A percentile compares a stretch with the other conserved stretches of the same genome.
These are phyloP conservation scores for Alexandromys fortis DNA, from an alignment of 2,113 vertebrate species.

Conservation along the genomic window DNA sequence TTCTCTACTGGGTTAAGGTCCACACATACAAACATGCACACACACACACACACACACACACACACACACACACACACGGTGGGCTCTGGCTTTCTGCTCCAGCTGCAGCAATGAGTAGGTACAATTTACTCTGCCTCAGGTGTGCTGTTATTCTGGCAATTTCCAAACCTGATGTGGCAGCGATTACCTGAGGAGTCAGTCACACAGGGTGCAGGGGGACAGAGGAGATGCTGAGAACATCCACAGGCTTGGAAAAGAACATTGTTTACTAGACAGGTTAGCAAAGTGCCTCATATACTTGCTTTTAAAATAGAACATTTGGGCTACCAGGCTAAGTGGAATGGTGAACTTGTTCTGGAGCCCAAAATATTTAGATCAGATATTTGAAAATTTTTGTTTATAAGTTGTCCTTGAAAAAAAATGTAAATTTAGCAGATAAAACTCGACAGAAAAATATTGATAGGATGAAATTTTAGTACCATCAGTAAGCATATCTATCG, in stretches of 20 bases:
- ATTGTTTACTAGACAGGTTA: conserved; percentile 84
- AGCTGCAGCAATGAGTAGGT: neutral
- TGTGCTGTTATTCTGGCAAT: conserved; percentile 7
- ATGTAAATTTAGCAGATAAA: conserved; percentile 55
- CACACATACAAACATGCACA: too few relatives aligned
- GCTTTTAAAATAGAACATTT: conserved; percentile 65
- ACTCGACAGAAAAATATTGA: conserved; percentile 21
- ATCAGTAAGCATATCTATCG: conserved; percentile 6
- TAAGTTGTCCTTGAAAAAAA: neutral
- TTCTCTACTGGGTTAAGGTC: neutral
- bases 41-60: too few relatives aligned
- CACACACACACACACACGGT: neutral
- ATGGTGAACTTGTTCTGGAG: conserved; percentile 22
- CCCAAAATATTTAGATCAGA: conserved; percentile 41
- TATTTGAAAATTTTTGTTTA: conserved; percentile 26
- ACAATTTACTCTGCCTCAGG: neutral
- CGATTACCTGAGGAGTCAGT: neutral
- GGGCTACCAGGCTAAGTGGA: conserved; percentile 12
- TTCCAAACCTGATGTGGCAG: neutral
- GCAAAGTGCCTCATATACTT: conserved; percentile 74
- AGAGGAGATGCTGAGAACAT: conserved; percentile 25
- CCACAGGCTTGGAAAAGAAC: conserved; percentile 14
- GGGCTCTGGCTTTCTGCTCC: neutral
- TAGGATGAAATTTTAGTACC: conserved; percentile 34
- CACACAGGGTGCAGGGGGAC: neutral